Percentiles rank a stretch among this genome's conserved stretches.
These are phyloP conservation scores for Lophochroa leadbeateri DNA, from an alignment of 2,113 vertebrate genomes.

Conservation along the genomic window DNA sequence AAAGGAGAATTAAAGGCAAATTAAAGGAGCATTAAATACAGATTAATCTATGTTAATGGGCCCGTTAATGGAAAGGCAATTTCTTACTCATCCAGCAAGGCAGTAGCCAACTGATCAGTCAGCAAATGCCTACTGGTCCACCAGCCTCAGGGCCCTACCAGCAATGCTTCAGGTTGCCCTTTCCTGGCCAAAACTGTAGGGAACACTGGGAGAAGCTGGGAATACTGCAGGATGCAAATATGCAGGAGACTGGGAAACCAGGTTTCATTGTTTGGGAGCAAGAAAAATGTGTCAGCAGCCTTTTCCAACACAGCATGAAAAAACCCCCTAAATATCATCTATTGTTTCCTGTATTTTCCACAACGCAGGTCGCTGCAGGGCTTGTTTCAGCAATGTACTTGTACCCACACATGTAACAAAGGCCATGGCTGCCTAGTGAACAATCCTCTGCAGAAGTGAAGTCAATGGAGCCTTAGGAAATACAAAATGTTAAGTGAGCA, in stretches of 20 bases:
- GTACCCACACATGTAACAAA: not conserved
- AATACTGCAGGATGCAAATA: not conserved
- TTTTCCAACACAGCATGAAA: not conserved
- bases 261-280: not conserved
- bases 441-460: not conserved
- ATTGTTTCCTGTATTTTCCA: not conserved
- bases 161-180: not conserved
- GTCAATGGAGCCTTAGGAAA: not conserved
- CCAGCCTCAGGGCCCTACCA: not conserved
- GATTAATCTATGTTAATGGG: not conserved
- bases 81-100: not conserved
- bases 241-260: not conserved
- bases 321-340: rapidly evolving
- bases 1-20: not conserved
- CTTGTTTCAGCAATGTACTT: not conserved
- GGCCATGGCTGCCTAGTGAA: not conserved
- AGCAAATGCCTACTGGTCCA: not conserved
- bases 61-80: not conserved
- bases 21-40: not conserved
- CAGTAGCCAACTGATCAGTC: not conserved
- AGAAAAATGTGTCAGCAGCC: not conserved
- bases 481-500: not conserved
- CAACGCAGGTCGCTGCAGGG: not conserved
- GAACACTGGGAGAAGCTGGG: not conserved
- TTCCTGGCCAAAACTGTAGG: not conserved